phyloP scores from a whole-genome alignment of 2,113 vertebrate genomes.

The Pseudorasbora parva region DNA sequence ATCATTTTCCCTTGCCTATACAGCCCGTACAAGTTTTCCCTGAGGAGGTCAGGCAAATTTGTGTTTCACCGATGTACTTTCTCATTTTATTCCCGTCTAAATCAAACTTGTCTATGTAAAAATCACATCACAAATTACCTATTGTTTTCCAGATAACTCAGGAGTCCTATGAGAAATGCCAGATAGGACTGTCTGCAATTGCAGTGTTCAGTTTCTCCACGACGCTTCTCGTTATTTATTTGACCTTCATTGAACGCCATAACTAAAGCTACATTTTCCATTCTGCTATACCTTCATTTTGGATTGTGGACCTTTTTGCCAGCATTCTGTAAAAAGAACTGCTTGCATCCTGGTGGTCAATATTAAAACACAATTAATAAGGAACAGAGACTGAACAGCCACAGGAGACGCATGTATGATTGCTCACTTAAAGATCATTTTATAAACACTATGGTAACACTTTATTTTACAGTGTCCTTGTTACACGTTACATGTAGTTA shows the following conservation, averaged over 20 bases:
- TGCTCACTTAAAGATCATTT: too few species aligned
- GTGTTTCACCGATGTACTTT: not conserved
- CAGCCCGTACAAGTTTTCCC: not conserved
- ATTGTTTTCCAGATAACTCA: not conserved
- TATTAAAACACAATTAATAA: not conserved
- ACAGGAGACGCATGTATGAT: not conserved
- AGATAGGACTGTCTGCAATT: not conserved
- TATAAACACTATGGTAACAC: too few species aligned
- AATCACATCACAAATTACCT: not conserved
- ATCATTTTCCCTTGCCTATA: not conserved
- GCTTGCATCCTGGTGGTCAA: not conserved
- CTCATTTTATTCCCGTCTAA: not conserved
- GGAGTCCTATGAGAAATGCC: not conserved
- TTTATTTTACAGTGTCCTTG: too few species aligned
- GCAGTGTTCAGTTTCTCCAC: not conserved
- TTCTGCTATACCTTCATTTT: not conserved
- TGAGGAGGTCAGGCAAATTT: not conserved
- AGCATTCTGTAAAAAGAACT: not conserved
- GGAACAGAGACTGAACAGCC: not conserved
- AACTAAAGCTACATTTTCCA: not conserved
- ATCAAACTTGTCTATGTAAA: conserved; percentile 1
- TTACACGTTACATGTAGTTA: too few species aligned
- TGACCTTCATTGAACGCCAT: not conserved
- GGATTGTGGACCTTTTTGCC: not conserved
- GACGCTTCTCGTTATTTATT: not conserved